A percentile compares a stretch with the other conserved stretches of the same genome.
phyloP scores from a whole-genome alignment of 2,113 vertebrate species.

The Butorides virescens region DNA sequence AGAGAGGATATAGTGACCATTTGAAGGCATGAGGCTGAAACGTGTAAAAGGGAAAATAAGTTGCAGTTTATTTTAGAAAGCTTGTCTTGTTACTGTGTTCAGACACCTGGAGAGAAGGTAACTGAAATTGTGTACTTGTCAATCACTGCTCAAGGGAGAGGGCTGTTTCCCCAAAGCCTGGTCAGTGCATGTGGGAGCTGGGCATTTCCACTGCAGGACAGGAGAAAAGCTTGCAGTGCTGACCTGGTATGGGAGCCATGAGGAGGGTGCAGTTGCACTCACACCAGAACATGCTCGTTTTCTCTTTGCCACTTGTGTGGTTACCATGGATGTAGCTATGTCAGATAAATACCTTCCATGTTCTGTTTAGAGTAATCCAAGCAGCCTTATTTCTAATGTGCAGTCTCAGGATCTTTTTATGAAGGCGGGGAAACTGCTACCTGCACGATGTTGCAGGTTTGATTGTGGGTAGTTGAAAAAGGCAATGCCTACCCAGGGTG shows the following conservation, averaged over 20 bases:
- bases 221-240: accelerated
- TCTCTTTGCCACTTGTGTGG: neutral
- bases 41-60: neutral
- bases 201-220: neutral
- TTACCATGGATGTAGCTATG: neutral
- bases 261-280: neutral
- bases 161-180: no score
- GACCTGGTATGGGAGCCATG: accelerated
- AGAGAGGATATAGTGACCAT: neutral
- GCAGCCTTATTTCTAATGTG: neutral
- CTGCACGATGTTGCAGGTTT: neutral
- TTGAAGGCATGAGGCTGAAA: neutral
- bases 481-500: accelerated
- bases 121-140: neutral
- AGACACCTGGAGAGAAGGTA: neutral
- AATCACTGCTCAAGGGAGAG: accelerated
- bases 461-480: neutral
- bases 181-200: accelerated
- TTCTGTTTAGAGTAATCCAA: neutral
- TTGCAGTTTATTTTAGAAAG: neutral
- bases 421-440: neutral
- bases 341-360: neutral
- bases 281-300: accelerated
- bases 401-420: neutral
- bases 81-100: neutral